These are phyloP conservation scores for Sebastes cheni DNA, from an alignment of 2,797 vertebrate genomes.

Conservation along the genomic window DNA sequence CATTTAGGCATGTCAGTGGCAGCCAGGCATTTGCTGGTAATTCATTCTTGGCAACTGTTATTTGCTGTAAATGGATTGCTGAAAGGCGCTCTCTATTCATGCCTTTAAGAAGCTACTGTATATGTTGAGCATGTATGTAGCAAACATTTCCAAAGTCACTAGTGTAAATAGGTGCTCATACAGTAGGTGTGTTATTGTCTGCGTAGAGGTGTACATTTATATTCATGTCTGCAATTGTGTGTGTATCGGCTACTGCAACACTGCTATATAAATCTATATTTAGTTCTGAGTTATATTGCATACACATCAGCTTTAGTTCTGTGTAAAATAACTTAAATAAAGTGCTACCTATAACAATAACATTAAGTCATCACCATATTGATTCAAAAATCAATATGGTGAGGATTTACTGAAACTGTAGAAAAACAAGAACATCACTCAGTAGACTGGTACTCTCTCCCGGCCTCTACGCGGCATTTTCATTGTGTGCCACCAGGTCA, in stretches of 20 bases:
- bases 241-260: neutral
- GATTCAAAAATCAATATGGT: neutral
- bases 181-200: neutral
- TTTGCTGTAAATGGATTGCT: slow-evolving; percentile 45
- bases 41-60: slow-evolving; percentile 38
- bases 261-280: neutral
- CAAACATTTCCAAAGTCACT: neutral
- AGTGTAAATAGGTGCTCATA: neutral
- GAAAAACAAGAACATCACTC: neutral
- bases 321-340: neutral
- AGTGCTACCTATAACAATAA: neutral
- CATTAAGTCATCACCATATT: neutral
- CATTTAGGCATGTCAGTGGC: slow-evolving; percentile 42
- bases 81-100: neutral
- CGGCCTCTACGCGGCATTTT: neutral
- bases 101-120: neutral
- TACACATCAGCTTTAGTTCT: neutral
- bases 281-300: neutral
- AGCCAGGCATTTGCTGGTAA: slow-evolving; percentile 32
- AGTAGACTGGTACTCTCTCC: neutral
- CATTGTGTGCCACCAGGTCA: slow-evolving; percentile 6
- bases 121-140: neutral
- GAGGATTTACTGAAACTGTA: slow-evolving; percentile 14
- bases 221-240: neutral
- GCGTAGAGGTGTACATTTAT: neutral